These are phyloP conservation scores for Hybos culiciformis DNA, from an alignment of 2,888 invertebrate genomes.

Conservation along the genomic window DNA sequence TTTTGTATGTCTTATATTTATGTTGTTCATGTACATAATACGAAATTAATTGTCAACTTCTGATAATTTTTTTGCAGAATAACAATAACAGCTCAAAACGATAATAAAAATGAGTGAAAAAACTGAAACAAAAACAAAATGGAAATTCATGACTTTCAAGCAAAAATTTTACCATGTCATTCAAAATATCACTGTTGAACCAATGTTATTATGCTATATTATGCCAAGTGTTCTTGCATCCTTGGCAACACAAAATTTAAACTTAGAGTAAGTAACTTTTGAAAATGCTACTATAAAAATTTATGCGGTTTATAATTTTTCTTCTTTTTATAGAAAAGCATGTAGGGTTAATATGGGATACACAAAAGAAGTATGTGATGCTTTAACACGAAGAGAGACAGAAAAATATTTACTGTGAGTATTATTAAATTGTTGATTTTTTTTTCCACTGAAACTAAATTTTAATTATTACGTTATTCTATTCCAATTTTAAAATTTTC, in stretches of 20 bases:
- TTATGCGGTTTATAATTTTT: no score
- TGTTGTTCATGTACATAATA: neutral
- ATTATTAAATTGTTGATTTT: neutral
- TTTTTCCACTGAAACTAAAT: no score
- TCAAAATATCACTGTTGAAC: constrained; percentile 50
- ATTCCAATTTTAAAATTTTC: no score
- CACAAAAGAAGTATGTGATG: constrained; percentile 58
- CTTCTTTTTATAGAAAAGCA: no score
- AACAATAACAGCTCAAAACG: no score
- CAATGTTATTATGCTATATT: constrained; percentile 47
- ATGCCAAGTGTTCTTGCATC: constrained; percentile 53
- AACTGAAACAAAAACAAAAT: constrained; percentile 17
- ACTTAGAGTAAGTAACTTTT: no score
- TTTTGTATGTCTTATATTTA: neutral
- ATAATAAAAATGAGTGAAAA: constrained; percentile 7
- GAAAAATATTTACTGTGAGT: constrained; percentile 39
- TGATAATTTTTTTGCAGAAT: neutral
- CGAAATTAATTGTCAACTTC: neutral
- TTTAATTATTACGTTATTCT: no score
- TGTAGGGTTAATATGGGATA: constrained; percentile 69
- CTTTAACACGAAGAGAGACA: constrained; percentile 59
- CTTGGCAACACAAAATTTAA: constrained; percentile 70
- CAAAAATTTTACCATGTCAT: constrained; percentile 39
- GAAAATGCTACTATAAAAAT: no score
- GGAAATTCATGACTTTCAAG: constrained; percentile 31